A percentile compares a stretch with the other conserved stretches of the same genome.
Conservation (phyloP, 2,113 vertebrate genomes). For the Mus musculus region DNA sequence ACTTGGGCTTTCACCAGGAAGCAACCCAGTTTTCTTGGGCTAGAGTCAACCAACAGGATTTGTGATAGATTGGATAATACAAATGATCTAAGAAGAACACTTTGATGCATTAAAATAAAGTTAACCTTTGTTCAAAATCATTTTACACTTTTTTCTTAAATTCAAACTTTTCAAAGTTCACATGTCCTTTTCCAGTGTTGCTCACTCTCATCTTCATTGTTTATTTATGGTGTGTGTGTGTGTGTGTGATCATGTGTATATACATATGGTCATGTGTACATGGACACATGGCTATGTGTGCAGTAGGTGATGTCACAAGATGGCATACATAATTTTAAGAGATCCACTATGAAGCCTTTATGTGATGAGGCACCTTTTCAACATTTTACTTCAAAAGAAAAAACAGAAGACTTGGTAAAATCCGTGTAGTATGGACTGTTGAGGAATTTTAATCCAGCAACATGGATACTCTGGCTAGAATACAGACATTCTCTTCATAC, state of each 20-base stretch:
- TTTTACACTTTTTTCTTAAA: slow-evolving; percentile 35
- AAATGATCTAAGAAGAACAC: slow-evolving; percentile 39
- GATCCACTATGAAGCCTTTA: background rate
- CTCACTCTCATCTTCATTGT: background rate
- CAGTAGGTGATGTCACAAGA: background rate
- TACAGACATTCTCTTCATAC: too few species aligned
- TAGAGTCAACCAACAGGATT: background rate
- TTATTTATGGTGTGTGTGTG: background rate
- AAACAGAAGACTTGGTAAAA: background rate
- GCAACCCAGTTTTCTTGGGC: slow-evolving; percentile 39
- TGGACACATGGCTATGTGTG: background rate
- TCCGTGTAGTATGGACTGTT: background rate
- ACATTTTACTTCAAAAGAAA: background rate
- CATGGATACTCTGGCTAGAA: too few species aligned
- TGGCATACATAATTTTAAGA: background rate
- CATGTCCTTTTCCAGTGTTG: background rate
- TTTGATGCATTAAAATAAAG: slow-evolving; percentile 43
- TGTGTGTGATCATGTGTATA: too few species aligned
- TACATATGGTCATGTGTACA: background rate
- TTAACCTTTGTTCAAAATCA: background rate
- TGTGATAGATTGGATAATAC: background rate
- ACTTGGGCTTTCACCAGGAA: slow-evolving; percentile 29
- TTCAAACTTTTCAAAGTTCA: background rate
- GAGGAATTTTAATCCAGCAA: too few species aligned
- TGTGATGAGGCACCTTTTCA: background rate